Evolutionary conservation across 2,797 vertebrate genomes (phyloP).

Genomic region (Tympanoctomys barrerae): DNA sequence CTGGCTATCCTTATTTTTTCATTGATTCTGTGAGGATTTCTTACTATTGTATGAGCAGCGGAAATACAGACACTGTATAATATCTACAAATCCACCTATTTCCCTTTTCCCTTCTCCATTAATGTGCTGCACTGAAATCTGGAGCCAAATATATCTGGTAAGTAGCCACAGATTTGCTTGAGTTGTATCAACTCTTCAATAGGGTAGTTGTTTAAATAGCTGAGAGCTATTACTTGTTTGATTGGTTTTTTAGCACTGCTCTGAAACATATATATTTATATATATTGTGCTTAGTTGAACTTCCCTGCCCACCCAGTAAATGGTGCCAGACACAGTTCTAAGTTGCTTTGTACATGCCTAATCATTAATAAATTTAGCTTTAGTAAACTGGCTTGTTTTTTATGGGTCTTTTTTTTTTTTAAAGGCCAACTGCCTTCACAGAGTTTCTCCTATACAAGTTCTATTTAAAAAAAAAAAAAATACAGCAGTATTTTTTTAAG

Average conservation of each 20-base stretch:
- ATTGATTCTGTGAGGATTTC: conserved; percentile 68
- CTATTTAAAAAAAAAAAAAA: conserved; percentile 48
- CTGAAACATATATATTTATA: too few species aligned
- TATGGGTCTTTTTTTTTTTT: background rate
- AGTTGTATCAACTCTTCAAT: conserved; percentile 61
- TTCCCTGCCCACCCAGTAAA: background rate
- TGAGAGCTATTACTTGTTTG: conserved; percentile 3
- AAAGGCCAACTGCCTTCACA: background rate
- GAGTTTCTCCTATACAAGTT: background rate
- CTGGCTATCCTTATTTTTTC: conserved; percentile 60
- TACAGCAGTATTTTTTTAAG: background rate
- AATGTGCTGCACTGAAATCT: conserved; percentile 78
- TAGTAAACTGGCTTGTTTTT: conserved; percentile 20
- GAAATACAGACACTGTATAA: conserved; percentile 71
- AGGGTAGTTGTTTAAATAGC: conserved; percentile 57
- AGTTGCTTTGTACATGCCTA: conserved; percentile 21
- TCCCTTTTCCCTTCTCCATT: conserved; percentile 80
- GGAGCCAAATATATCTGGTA: conserved; percentile 81
- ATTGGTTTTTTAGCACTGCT: conserved; percentile 52
- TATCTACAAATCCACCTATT: conserved; percentile 75
- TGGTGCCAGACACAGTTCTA: background rate
- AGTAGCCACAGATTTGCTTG: conserved; percentile 76
- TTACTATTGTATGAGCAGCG: conserved; percentile 63
- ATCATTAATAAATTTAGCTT: conserved; percentile 46
- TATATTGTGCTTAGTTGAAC: conserved; percentile 6